Percentiles rank a stretch among this genome's conserved stretches.
Conservation (phyloP, 2,888 invertebrate genomes). For the Acleris emargana region DNA sequence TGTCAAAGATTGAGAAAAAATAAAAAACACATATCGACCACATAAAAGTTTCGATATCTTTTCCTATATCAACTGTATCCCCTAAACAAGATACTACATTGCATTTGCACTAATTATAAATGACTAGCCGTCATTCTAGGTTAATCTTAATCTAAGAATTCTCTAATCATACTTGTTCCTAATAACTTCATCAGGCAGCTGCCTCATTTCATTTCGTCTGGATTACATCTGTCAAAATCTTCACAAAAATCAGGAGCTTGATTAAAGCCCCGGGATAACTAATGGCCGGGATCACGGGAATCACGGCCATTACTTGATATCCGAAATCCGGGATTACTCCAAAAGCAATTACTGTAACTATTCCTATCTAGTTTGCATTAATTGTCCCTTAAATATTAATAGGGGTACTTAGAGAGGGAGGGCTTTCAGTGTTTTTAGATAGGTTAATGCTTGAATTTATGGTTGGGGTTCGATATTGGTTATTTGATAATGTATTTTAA, state of each 20-base stretch:
- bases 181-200: conserved; percentile 3
- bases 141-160: not conserved
- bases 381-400: conserved; percentile 33
- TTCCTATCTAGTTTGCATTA: conserved; percentile 28
- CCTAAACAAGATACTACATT: no score
- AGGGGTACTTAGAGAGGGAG: conserved; percentile 12
- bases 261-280: conserved; percentile 25
- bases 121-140: no score
- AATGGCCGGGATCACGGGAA: conserved; percentile 14
- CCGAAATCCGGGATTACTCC: conserved; percentile 20
- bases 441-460: conserved; percentile 4
- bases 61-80: no score
- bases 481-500: no score
- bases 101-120: no score
- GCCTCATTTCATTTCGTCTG: conserved; percentile 8
- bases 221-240: conserved; percentile 14
- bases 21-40: no score
- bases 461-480: not conserved
- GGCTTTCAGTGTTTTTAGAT: conserved; percentile 9
- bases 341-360: conserved; percentile 28
- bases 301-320: conserved; percentile 9
- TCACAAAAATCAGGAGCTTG: conserved; percentile 20
- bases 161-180: not conserved
- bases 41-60: no score
- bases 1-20: no score